Conservation (phyloP, 2,888 invertebrate genomes). For the Heteropelma amictum region DNA sequence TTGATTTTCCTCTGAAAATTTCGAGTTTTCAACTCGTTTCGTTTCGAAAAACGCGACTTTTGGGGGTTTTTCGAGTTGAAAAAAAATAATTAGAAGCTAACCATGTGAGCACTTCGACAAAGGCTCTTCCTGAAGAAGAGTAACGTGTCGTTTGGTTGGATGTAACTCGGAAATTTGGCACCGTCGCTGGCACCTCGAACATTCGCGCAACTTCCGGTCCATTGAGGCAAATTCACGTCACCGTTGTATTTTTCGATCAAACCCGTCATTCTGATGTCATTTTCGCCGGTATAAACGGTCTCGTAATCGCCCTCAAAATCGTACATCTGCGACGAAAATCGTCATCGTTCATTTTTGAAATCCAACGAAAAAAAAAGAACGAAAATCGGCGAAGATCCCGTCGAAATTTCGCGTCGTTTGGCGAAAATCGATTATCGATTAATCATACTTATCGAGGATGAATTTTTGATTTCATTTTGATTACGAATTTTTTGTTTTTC, state of each 20-base stretch:
- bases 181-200: slow-evolving; percentile 90
- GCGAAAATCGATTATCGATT: no score
- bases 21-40: no score
- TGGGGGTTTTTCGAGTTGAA: neutral
- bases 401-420: no score
- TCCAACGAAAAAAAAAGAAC: no score
- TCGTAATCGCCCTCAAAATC: slow-evolving; percentile 89
- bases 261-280: slow-evolving; percentile 82
- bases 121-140: slow-evolving; percentile 91
- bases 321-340: slow-evolving; percentile 84
- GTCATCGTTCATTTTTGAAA: neutral
- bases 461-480: no score
- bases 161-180: slow-evolving; percentile 88
- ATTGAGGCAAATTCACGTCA: slow-evolving; percentile 86
- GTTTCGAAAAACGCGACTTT: no score
- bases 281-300: slow-evolving; percentile 87
- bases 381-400: no score
- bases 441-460: no score
- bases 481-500: no score
- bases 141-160: slow-evolving; percentile 84
- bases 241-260: slow-evolving; percentile 89
- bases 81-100: slow-evolving; percentile 76
- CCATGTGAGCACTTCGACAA: slow-evolving; percentile 89
- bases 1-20: no score
- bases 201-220: slow-evolving; percentile 89